Evolutionary conservation across 2,797 vertebrate species (phyloP).

Genomic region (Macropodus opercularis): DNA sequence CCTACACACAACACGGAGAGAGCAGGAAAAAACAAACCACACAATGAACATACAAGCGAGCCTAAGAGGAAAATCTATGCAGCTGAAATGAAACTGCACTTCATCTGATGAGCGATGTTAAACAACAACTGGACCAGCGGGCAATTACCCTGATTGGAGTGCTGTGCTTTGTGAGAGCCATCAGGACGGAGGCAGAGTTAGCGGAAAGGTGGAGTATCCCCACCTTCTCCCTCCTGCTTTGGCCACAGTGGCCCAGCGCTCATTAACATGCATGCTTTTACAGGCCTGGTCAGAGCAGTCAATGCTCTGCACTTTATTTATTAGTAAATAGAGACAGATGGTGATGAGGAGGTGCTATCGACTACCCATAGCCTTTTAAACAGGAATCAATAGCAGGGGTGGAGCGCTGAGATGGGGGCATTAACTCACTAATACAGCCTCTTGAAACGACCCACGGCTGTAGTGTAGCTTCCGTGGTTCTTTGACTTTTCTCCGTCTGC

Average conservation of each 20-base stretch:
- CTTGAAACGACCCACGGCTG: conserved; percentile 71
- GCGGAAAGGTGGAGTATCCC: conserved; percentile 49
- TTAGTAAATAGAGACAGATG: conserved; percentile 97
- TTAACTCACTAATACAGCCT: conserved; percentile 80
- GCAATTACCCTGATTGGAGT: conserved; percentile 85
- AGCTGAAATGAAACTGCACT: conserved; percentile 73
- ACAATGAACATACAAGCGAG: conserved; percentile 44
- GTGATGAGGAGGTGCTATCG: conserved; percentile 86
- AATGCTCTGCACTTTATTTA: conserved; percentile 97
- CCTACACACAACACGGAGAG: conserved; percentile 66
- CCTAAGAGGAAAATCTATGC: conserved; percentile 73
- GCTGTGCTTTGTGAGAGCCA: conserved; percentile 55
- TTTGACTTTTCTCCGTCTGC: conserved; percentile 11
- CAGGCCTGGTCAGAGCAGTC: conserved; percentile 89
- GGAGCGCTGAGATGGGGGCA: conserved; percentile 74
- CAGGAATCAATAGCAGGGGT: conserved; percentile 83
- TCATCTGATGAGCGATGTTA: conserved; percentile 77
- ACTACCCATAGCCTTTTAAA: conserved; percentile 92
- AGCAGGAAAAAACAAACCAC: neutral
- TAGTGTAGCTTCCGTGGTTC: conserved; percentile 16
- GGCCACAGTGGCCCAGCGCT: conserved; percentile 85
- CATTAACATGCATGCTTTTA: conserved; percentile 96
- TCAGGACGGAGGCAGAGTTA: conserved; percentile 47
- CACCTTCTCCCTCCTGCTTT: conserved; percentile 58
- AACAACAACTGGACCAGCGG: conserved; percentile 76